Percentiles rank a stretch among this genome's conserved stretches.
Evolutionary conservation across 2,113 vertebrate genomes (phyloP).

Genomic region (Aleadryas rufinucha): DNA sequence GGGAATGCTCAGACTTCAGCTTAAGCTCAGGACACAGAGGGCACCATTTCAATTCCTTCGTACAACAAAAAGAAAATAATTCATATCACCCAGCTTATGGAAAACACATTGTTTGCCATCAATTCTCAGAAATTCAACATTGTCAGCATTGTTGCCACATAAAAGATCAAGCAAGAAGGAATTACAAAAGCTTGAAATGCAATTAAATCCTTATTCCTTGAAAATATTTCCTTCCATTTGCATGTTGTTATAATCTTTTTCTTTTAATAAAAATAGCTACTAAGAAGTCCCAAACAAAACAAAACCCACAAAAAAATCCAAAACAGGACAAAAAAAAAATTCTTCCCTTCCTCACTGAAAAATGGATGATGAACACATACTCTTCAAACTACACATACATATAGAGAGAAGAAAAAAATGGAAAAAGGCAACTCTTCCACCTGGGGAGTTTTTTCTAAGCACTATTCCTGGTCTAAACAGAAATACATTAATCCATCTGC

Average conservation of each 20-base stretch:
- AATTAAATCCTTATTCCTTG: background rate
- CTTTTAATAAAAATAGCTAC: background rate
- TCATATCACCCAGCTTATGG: background rate
- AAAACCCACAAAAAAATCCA: background rate
- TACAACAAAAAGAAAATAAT: background rate
- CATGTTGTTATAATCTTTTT: background rate
- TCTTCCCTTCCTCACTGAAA: background rate
- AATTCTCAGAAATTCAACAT: background rate
- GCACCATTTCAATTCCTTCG: background rate
- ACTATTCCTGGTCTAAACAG: background rate
- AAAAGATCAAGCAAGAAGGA: background rate
- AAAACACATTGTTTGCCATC: background rate
- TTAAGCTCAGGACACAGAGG: background rate
- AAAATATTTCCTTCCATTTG: background rate
- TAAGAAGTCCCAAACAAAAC: background rate
- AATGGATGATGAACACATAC: background rate
- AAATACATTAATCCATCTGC: background rate
- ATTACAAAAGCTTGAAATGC: background rate
- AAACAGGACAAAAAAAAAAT: background rate
- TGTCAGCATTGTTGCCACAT: background rate
- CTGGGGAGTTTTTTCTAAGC: background rate
- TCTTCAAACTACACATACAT: background rate
- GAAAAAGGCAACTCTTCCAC: background rate
- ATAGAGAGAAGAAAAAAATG: rapidly evolving
- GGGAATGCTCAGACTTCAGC: background rate